These are phyloP conservation scores for Sinocyclocheilus maitianheensis DNA, from an alignment of 2,113 vertebrate genomes.

Conservation along the genomic window DNA sequence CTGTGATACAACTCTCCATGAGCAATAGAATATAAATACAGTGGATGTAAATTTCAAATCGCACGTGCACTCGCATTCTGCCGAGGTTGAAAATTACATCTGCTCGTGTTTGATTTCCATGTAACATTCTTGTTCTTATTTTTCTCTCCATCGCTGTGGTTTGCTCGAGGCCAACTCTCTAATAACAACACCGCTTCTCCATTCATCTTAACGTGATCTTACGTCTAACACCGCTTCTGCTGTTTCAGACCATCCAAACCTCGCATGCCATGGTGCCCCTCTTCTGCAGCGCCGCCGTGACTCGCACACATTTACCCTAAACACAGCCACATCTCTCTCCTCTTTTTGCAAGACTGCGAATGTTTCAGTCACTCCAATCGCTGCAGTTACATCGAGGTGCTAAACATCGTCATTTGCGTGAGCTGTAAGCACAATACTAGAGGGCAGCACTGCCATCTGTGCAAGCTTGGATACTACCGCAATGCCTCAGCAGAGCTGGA, in stretches of 20 bases:
- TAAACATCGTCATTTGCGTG: conserved; percentile 99
- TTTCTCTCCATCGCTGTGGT: conserved; percentile 34
- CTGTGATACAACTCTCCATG: conserved; percentile 25
- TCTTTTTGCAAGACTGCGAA: conserved; percentile 94
- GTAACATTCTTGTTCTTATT: conserved; percentile 6
- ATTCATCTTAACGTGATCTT: conserved; percentile 67
- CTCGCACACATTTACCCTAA: conserved; percentile 64
- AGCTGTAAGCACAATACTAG: conserved; percentile 99
- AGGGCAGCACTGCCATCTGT: conserved; percentile 99
- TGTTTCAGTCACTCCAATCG: conserved; percentile 99
- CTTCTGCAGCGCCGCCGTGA: conserved; percentile 68
- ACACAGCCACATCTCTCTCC: conserved; percentile 60
- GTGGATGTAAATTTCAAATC: conserved; percentile 56
- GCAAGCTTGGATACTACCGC: conserved; percentile 99
- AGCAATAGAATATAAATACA: conserved; percentile 31
- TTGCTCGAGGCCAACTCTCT: conserved; percentile 71
- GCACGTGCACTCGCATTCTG: conserved; percentile 18
- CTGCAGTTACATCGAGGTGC: conserved; percentile 99
- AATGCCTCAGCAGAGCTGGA: conserved; percentile 97
- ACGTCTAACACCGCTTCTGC: conserved; percentile 64
- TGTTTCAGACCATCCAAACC: conserved; percentile 72
- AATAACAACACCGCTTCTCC: conserved; percentile 69
- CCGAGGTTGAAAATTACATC: conserved; percentile 54
- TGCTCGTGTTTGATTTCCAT: conserved; percentile 28
- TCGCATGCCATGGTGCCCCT: conserved; percentile 83